Conservation (phyloP, 1,140 invertebrate species). For the Babylonia areolata region DNA sequence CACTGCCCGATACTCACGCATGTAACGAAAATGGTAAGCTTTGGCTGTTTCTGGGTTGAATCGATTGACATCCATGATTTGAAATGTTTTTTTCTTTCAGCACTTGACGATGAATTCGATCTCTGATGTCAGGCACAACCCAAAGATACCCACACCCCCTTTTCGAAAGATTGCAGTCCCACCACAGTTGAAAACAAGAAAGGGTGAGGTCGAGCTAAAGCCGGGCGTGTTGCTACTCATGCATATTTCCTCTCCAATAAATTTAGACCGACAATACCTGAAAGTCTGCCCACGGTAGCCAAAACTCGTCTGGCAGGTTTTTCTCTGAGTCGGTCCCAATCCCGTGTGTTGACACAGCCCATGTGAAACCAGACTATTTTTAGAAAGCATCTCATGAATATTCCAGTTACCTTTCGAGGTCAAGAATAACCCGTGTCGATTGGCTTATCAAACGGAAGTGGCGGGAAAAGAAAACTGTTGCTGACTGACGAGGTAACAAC, state of each 20-base stretch:
- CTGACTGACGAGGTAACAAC: too few species aligned
- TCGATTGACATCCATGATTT: slow-evolving; percentile 50
- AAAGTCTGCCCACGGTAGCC: slow-evolving; percentile 4
- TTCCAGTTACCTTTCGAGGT: background rate
- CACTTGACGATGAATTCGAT: too few species aligned
- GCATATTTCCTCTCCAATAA: slow-evolving; percentile 29
- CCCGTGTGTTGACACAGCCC: background rate
- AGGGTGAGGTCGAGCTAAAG: slow-evolving; percentile 35
- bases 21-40: slow-evolving; percentile 64
- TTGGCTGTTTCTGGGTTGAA: slow-evolving; percentile 62
- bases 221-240: slow-evolving; percentile 21
- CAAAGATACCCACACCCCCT: background rate
- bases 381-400: slow-evolving; percentile 10
- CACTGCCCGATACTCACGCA: slow-evolving; percentile 84
- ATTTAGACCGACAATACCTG: slow-evolving; percentile 43
- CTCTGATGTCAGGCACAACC: background rate
- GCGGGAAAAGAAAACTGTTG: slow-evolving; percentile 28
- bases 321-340: background rate
- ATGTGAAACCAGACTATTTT: slow-evolving; percentile 25
- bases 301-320: slow-evolving; percentile 46
- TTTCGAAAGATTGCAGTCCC: background rate
- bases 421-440: background rate
- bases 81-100: slow-evolving; percentile 26
- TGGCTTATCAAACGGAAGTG: slow-evolving; percentile 16
- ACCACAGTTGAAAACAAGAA: slow-evolving; percentile 11